Conservation (phyloP, 1,140 invertebrate genomes). For the Habropoda laboriosa region DNA sequence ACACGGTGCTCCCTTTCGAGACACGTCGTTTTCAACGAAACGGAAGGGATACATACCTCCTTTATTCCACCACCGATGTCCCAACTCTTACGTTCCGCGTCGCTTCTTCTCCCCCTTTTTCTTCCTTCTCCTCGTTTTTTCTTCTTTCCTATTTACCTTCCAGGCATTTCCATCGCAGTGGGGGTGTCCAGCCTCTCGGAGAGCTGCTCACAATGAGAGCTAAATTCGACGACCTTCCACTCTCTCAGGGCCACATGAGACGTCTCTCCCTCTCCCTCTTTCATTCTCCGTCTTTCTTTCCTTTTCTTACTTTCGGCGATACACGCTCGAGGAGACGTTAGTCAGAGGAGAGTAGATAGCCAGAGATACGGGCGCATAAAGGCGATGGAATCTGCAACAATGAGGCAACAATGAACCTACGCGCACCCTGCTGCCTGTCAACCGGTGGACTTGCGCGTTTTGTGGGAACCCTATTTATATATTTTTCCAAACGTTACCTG, state of each 20-base stretch:
- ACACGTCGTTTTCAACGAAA: conserved; percentile 12
- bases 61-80: background rate
- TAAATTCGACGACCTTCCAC: conserved; percentile 58
- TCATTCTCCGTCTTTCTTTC: background rate
- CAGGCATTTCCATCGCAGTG: conserved; percentile 54
- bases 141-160: conserved; percentile 7
- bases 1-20: conserved; percentile 30
- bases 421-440: conserved; percentile 62
- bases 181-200: conserved; percentile 54
- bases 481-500: conserved; percentile 66
- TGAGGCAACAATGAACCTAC: conserved; percentile 69
- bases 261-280: conserved; percentile 1
- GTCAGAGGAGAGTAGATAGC: conserved; percentile 42
- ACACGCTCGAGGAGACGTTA: conserved; percentile 26
- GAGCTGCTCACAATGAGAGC: conserved; percentile 58
- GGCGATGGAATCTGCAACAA: conserved; percentile 71
- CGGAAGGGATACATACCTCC: conserved; percentile 31
- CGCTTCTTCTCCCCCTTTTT: too few relatives aligned
- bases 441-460: conserved; percentile 59
- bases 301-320: background rate
- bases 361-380: conserved; percentile 58
- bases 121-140: background rate
- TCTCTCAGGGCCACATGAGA: background rate
- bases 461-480: conserved; percentile 70
- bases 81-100: background rate